Evolutionary conservation across 2,888 invertebrate species (phyloP), one percentile per base, ranked within the genome.

Genomic region (Lasioglossum malachurum): DNA sequence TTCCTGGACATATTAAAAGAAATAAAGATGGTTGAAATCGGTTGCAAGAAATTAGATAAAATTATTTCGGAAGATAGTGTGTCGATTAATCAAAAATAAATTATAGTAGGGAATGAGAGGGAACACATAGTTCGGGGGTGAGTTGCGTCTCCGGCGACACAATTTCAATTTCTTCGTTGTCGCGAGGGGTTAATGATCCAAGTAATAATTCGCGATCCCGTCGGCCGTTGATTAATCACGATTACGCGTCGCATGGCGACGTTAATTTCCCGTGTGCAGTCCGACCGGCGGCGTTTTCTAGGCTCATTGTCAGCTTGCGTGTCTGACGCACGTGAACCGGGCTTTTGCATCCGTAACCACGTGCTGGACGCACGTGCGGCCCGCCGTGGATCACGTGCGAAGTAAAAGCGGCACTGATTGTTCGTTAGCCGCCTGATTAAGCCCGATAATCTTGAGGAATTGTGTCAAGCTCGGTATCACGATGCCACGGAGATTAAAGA

Each of bases 361-460:
- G 82, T 87, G 83, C 44, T 69, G 27, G 67, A 69, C 78, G 77
- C 88, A 85, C 86, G 89, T 88, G 89, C 76, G 57, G 75, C 38
- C 78, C 31, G 31, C 35, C 44, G 3, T 53, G 57, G 77, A 78
- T 88, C 84, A 87, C 85, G 87, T 87, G 85, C 74, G 23, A 82
- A 71, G 80, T 74, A 82, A 88, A 87, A 85, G 64, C 73, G 69
- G 64, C 44, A n/a, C 64, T 79, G 74, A 89, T 90, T 87, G 82
- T 87, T 80, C 87, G 78, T 84, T 83, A 86, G 78, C 82, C 75
- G 73, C 64, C 71, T 72, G 75, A 71, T 87, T 78, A 78, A 83
- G 49, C 83, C 31, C 41, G 78, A 75, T 57, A 79, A 79, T 79
- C 75, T 71, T 57, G 27, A 53, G 76, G 57, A 74, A 71, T 35